Evolutionary conservation across 1,140 invertebrate genomes (phyloP).

Genomic region (Musca vetustissima): DNA sequence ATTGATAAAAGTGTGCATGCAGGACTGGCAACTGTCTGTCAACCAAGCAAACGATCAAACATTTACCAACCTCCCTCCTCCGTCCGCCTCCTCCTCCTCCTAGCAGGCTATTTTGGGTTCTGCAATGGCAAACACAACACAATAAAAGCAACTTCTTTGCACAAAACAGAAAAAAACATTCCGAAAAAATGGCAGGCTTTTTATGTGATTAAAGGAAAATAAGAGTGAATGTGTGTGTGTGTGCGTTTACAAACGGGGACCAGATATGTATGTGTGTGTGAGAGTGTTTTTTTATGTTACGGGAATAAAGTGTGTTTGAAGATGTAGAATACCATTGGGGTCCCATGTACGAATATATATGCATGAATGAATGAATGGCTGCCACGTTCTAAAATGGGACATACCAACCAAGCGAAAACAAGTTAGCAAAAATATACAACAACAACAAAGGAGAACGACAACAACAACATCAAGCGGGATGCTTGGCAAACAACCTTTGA

Average conservation of each 20-base stretch:
- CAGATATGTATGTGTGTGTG: not conserved
- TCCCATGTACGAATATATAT: not conserved
- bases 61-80: too few relatives aligned
- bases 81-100: too few relatives aligned
- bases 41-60: too few relatives aligned
- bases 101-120: too few relatives aligned
- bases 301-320: too few relatives aligned
- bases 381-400: constrained; percentile 6
- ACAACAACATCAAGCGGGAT: not conserved
- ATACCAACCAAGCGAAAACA: constrained; percentile 2
- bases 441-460: too few relatives aligned
- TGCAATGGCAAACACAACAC: too few relatives aligned
- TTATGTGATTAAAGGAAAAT: constrained; percentile 1
- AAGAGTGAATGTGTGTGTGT: not conserved
- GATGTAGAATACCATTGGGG: constrained; percentile 1
- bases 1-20: too few relatives aligned
- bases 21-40: too few relatives aligned
- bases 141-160: constrained; percentile 12
- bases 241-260: not conserved
- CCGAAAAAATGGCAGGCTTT: constrained; percentile 2
- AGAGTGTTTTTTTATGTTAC: constrained; percentile 6
- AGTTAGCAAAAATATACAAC: constrained; percentile 3
- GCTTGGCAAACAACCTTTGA: not conserved
- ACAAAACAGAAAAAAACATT: not conserved
- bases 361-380: not conserved